Percentiles rank a stretch among this genome's conserved stretches.
phyloP scores from a whole-genome alignment of 2,888 invertebrate species.

The Lucinisca nassula region DNA sequence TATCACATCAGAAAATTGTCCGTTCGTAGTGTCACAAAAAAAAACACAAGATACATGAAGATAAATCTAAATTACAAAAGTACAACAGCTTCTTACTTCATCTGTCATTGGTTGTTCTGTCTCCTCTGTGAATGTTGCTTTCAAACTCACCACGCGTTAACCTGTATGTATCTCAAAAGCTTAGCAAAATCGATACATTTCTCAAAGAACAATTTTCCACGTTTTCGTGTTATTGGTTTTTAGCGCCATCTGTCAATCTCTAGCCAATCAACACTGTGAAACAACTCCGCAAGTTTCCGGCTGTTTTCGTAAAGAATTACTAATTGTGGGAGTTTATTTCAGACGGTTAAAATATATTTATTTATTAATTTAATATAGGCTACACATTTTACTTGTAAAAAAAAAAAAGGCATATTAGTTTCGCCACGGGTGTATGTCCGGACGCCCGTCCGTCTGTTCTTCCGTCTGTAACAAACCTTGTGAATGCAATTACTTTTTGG shows the following conservation, averaged over 20 bases:
- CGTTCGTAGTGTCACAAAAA: not conserved
- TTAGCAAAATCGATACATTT: not conserved
- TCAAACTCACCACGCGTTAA: not conserved
- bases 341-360: not conserved
- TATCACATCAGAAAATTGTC: not conserved
- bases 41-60: not conserved
- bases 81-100: not conserved
- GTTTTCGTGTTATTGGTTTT: not conserved
- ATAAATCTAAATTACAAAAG: not conserved
- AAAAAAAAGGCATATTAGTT: too few relatives aligned
- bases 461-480: too few relatives aligned
- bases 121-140: not conserved
- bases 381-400: too few relatives aligned
- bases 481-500: too few relatives aligned
- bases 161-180: not conserved
- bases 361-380: not conserved
- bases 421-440: too few relatives aligned
- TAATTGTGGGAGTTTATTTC: not conserved
- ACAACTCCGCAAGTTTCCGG: not conserved
- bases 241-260: not conserved
- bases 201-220: not conserved
- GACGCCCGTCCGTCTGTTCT: too few relatives aligned
- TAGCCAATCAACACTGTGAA: not conserved
- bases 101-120: not conserved
- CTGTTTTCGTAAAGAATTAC: not conserved